phyloP scores from a whole-genome alignment of 1,140 invertebrate genomes.

The Neocloeon triangulifer region DNA sequence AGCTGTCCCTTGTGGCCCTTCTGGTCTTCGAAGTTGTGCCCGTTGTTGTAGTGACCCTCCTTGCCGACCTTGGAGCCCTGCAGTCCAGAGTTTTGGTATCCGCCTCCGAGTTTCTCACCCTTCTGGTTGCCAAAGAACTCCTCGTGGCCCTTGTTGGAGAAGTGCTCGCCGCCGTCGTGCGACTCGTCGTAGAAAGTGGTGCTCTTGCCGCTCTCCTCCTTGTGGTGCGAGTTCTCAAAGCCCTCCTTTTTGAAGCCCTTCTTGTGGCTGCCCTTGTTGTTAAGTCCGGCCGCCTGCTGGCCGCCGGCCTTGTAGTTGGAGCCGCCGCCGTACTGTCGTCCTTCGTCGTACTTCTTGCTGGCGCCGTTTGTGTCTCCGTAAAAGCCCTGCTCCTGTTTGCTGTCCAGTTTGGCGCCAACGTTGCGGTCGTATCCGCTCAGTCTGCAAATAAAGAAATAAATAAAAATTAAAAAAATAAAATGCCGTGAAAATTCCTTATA shows the following conservation, averaged over 20 bases:
- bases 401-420: slow-evolving; percentile 1
- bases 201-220: slow-evolving; percentile 37
- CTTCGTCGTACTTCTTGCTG: slow-evolving; percentile 28
- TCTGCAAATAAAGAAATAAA: too few species aligned
- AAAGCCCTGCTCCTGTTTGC: slow-evolving; percentile 20
- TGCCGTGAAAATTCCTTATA: too few species aligned
- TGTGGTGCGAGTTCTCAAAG: slow-evolving; percentile 35
- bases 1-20: slow-evolving; percentile 28
- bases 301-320: slow-evolving; percentile 28
- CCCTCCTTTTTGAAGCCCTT: slow-evolving; percentile 38
- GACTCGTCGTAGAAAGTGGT: slow-evolving; percentile 39
- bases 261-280: slow-evolving; percentile 29
- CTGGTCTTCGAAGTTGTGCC: slow-evolving; percentile 23
- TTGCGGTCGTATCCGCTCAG: slow-evolving; percentile 13
- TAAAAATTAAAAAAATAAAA: too few species aligned
- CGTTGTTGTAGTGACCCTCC: slow-evolving; percentile 24
- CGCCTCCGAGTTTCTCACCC: slow-evolving; percentile 26
- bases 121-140: slow-evolving; percentile 26
- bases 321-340: slow-evolving; percentile 26
- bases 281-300: slow-evolving; percentile 21
- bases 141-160: slow-evolving; percentile 22
- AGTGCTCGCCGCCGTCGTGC: slow-evolving; percentile 31
- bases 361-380: slow-evolving; percentile 27
- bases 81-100: slow-evolving; percentile 25
- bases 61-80: slow-evolving; percentile 25